Conservation (phyloP, 37 sponge, comb jelly and placozoan genomes). For the Ephydatia muelleri region DNA sequence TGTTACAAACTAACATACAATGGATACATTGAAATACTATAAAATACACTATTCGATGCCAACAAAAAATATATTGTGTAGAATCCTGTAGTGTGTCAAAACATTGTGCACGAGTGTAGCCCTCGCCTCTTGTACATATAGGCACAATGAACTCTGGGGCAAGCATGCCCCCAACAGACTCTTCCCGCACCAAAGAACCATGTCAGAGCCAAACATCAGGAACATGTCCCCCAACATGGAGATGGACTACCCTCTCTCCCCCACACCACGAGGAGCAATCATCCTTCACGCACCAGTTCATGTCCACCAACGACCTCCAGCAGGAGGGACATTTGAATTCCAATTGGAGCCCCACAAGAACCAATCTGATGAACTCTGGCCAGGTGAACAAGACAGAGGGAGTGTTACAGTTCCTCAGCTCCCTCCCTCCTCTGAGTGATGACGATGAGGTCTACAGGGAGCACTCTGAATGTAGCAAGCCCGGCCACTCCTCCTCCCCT, state of each 20-base stretch:
- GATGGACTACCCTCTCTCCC: constrained; percentile 4
- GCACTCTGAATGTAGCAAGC: constrained; percentile 52
- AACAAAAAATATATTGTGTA: too few species aligned
- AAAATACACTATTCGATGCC: too few species aligned
- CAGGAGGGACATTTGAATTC: background rate
- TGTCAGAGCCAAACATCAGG: constrained; percentile 67
- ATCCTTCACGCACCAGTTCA: background rate
- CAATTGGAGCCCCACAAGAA: background rate
- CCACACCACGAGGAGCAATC: background rate
- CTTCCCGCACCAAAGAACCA: background rate
- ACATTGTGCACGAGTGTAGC: too few species aligned
- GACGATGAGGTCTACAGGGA: constrained; percentile 61
- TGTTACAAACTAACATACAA: too few species aligned
- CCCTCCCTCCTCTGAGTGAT: constrained; percentile 27
- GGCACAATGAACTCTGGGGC: constrained; percentile 76
- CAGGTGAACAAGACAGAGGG: constrained; percentile 41
- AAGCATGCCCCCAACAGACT: constrained; percentile 47
- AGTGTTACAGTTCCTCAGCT: constrained; percentile 43
- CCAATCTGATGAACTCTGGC: constrained; percentile 2
- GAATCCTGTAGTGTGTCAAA: too few species aligned
- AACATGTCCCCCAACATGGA: constrained; percentile 9
- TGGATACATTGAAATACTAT: too few species aligned
- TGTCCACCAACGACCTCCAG: background rate
- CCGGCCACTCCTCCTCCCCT: constrained; percentile 61
- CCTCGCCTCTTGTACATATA: background rate